Percentiles rank a stretch among this genome's conserved stretches.
Conservation (phyloP, 2,797 vertebrate species). For the Gymnocypris eckloni region DNA sequence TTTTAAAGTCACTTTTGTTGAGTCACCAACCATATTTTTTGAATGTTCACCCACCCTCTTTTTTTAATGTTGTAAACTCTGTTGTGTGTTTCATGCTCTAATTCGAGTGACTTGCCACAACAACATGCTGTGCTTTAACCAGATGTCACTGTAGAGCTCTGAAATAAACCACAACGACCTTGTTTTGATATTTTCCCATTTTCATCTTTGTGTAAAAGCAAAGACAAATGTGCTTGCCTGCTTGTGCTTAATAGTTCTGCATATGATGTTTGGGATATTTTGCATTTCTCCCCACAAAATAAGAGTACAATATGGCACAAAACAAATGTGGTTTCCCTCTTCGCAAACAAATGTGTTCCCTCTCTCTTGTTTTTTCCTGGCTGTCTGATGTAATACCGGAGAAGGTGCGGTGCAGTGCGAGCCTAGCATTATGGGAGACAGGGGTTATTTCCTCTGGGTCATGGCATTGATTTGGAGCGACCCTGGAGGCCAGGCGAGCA, state of each 20-base stretch:
- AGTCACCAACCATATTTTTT: background rate
- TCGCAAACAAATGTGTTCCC: slow-evolving; percentile 24
- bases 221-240: slow-evolving; percentile 36
- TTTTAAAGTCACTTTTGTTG: background rate
- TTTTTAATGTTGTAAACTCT: background rate
- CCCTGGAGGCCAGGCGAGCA: slow-evolving; percentile 66
- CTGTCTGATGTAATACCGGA: slow-evolving; percentile 56
- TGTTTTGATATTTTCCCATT: slow-evolving; percentile 36
- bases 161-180: slow-evolving; percentile 17
- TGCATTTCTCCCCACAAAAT: slow-evolving; percentile 13
- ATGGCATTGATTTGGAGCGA: slow-evolving; percentile 73
- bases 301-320: slow-evolving; percentile 40
- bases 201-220: slow-evolving; percentile 28
- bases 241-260: slow-evolving; percentile 32
- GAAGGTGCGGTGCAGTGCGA: slow-evolving; percentile 54
- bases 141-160: background rate
- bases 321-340: slow-evolving; percentile 28
- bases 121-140: background rate
- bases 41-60: background rate
- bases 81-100: background rate
- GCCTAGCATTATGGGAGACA: slow-evolving; percentile 62
- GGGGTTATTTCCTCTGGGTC: slow-evolving; percentile 73
- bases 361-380: background rate
- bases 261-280: slow-evolving; percentile 7
- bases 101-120: background rate